A percentile compares a stretch with the other conserved stretches of the same genome.
phyloP scores from a whole-genome alignment of 2,113 vertebrate genomes.

The Tragelaphus imberbis region DNA sequence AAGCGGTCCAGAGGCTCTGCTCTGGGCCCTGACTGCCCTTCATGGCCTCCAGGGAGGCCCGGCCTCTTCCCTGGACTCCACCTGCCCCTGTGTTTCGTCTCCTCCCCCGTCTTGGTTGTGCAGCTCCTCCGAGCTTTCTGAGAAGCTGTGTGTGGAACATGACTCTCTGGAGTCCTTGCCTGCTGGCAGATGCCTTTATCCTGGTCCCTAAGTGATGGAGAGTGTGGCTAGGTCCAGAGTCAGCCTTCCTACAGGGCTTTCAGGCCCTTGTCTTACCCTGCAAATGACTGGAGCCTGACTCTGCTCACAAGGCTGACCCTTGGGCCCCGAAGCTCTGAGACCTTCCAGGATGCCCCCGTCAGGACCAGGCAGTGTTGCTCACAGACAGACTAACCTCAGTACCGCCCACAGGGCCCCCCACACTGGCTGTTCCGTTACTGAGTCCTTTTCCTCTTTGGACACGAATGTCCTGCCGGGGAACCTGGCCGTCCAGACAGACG shows the following conservation, averaged over 20 bases:
- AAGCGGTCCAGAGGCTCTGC: neutral
- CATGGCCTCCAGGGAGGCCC: too few species aligned
- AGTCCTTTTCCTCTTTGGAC: neutral
- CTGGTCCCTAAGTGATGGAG: accelerated
- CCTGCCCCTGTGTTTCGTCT: neutral
- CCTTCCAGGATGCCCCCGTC: accelerated
- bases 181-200: accelerated
- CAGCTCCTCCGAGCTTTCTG: neutral
- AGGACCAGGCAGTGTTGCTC: accelerated
- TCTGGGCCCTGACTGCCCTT: neutral
- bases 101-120: too few species aligned
- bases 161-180: accelerated
- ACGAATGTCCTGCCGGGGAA: neutral
- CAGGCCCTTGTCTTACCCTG: neutral
- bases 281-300: accelerated
- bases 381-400: accelerated
- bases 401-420: accelerated
- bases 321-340: neutral
- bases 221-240: accelerated
- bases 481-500: accelerated
- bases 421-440: neutral
- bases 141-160: accelerated
- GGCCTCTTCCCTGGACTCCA: neutral
- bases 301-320: neutral
- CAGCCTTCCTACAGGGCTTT: accelerated